Evolutionary conservation across 2,797 vertebrate species (phyloP), one percentile per base, ranked within the genome.

Genomic region (Girardinus metallicus): DNA sequence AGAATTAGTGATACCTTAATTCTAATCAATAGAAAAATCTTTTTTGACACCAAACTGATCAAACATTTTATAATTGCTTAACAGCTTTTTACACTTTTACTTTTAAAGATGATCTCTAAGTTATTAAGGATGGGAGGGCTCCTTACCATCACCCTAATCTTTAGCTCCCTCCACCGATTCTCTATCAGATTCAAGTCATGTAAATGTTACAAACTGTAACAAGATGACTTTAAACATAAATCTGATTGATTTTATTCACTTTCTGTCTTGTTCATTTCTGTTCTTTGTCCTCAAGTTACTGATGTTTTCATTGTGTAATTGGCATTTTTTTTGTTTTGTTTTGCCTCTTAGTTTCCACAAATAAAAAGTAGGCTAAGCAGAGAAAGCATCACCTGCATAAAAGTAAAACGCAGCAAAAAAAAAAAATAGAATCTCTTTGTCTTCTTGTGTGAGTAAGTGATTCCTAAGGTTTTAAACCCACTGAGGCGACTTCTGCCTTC

Each of bases 321-420:
- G n/a, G 31, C 41, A 12, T 46, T 46, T 23, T 51, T 21, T 49
- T 47, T 47, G 6, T 46, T n/a, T 53, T 83, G 73, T 73, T 12
- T 46, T 55, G 49, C 53, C 18, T 23, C 31, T 75, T 23, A 26
- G 51, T 51, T 12, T 16, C 51, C n/a, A 77, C 7, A 55, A 68
- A 71, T 60, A 73, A 39, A 62, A 88, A 31, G 13, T 21, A 36
- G 31, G 53, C 64, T 13, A 62, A 73, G 62, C 73, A 26, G 75
- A 76, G 11, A 29, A 21, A 46, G 8, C 8, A 78, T 73, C 82
- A 85, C 76, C 78, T 83, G 85, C 75, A 79, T 43, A 78, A 86
- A 39, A 44, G 11, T 34, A 75, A 46, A 81, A 51, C n/a, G 23
- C 36, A 26, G 26, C 36, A 36, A 64, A 62, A 74, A 47, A 34